Evolutionary conservation across 2,888 invertebrate genomes (phyloP), one percentile per base, ranked within the genome.

Genomic region (Aethes cnicana): DNA sequence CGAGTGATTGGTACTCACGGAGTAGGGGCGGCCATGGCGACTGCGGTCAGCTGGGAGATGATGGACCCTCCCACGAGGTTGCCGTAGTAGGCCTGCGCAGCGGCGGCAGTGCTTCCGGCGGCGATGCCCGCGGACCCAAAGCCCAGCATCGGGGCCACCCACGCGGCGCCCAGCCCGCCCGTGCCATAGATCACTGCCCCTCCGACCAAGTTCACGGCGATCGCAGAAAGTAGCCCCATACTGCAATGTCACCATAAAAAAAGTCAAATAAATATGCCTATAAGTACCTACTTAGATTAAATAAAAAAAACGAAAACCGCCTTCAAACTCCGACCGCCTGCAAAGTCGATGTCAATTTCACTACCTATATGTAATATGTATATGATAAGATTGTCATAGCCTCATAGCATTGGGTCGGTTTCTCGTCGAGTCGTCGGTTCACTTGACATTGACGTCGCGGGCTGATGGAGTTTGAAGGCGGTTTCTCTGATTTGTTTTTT

Each of bases 1-100:
- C n/a, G n/a, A n/a, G n/a, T n/a, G n/a, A 7, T 20, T 7, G 28
- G 35, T 37, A 70, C 72, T 72, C 66, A 84, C 52, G 81, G 84
- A 2, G 77, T 86, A 0, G 86, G 86, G 1, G 86, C 74, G 0
- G 69, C 64, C 85, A 85, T 85, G 1, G 83, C 86, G 0, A 68
- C 70, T 0, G 86, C 70, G 1, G 84, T 84, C 33, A 85, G 28
- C 58, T 81, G 53, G 0, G 84, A 77, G 2, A 86, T 67, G 8
- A 85, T 67, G 55, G 81, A 79, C 0, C 86, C 86, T 0, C 82
- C 83, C 0, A 47, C 82, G 7, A 85, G 20, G 50, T 84, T 86
- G 8, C 86, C 84, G 23, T 73, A 77, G 44, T 73, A 86, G 0
- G 86, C 65, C 47, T 84, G 84, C 0, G 86, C 86, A 0, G 76